phyloP scores from a whole-genome alignment of 2,113 vertebrate species.

The Sakesphorus luctuosus region DNA sequence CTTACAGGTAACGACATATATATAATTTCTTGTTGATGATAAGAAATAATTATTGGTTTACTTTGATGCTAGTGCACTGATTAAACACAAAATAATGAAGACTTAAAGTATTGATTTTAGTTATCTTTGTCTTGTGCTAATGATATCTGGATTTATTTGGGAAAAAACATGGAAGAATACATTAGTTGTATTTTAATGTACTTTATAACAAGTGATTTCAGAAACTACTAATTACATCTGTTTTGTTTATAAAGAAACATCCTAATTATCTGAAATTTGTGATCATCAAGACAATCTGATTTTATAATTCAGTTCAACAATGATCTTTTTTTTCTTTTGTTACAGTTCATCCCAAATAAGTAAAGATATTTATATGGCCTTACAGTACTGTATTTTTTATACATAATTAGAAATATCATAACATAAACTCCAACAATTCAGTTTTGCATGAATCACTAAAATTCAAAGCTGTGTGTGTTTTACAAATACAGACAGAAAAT shows the following conservation, averaged over 20 bases:
- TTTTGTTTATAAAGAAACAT: not conserved
- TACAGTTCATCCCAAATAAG: not conserved
- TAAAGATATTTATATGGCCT: not conserved
- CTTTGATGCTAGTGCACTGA: not conserved
- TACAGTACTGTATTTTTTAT: not conserved
- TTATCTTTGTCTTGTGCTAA: not conserved
- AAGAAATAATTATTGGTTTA: not conserved
- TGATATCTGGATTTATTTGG: not conserved
- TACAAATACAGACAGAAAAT: not conserved
- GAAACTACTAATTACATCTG: not conserved
- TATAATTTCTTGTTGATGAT: not conserved
- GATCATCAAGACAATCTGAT: not conserved
- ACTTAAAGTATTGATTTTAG: not conserved
- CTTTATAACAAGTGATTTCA: not conserved
- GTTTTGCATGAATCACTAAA: not conserved
- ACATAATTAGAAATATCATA: not conserved
- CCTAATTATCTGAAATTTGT: not conserved
- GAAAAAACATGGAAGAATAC: not conserved
- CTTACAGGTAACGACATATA: not conserved
- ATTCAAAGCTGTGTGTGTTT: not conserved
- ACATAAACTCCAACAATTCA: not conserved
- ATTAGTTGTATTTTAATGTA: not conserved
- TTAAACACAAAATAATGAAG: not conserved
- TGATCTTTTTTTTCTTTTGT: not conserved
- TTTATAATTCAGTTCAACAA: not conserved